Percentiles rank a stretch among this genome's conserved stretches.
Evolutionary conservation across 2,113 vertebrate genomes (phyloP).

Genomic region (Perccottus glenii): DNA sequence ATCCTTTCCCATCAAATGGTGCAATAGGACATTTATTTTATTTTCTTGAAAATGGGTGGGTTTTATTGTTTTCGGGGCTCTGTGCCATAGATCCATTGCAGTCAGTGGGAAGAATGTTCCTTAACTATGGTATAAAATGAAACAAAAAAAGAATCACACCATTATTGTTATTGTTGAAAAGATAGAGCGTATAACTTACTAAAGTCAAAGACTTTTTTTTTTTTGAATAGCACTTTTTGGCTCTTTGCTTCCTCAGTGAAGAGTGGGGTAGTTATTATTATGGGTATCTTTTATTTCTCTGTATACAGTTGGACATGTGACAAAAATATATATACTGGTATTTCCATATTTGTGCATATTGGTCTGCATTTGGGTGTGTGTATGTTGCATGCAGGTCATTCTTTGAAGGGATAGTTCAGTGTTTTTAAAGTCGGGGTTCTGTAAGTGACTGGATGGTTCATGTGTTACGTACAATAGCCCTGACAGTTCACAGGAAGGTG

Average conservation of each 20-base stretch:
- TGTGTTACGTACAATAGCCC: no score
- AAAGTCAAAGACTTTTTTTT: conserved; percentile 72
- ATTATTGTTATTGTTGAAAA: conserved; percentile 74
- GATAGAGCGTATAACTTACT: conserved; percentile 78
- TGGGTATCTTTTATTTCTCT: conserved; percentile 80
- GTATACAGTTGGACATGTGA: conserved; percentile 82
- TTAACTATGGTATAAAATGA: conserved; percentile 69
- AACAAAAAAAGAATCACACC: conserved; percentile 65
- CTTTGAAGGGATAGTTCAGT: not conserved
- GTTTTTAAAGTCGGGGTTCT: not conserved
- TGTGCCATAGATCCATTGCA: conserved; percentile 80
- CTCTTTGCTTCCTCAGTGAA: conserved; percentile 78
- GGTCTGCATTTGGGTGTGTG: conserved; percentile 77
- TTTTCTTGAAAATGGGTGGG: conserved; percentile 67
- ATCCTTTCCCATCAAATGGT: conserved; percentile 80
- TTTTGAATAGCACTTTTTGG: conserved; percentile 84
- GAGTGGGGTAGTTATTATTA: conserved; percentile 76
- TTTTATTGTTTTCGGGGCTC: conserved; percentile 67
- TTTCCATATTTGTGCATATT: conserved; percentile 81
- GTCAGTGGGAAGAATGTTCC: conserved; percentile 72
- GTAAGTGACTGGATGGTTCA: not conserved
- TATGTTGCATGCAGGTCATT: conserved; percentile 74
- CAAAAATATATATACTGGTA: conserved; percentile 74
- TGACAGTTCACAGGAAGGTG: no score
- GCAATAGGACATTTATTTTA: conserved; percentile 79